Evolutionary conservation across 2,797 vertebrate genomes (phyloP).

Genomic region (Notolabrus celidotus): DNA sequence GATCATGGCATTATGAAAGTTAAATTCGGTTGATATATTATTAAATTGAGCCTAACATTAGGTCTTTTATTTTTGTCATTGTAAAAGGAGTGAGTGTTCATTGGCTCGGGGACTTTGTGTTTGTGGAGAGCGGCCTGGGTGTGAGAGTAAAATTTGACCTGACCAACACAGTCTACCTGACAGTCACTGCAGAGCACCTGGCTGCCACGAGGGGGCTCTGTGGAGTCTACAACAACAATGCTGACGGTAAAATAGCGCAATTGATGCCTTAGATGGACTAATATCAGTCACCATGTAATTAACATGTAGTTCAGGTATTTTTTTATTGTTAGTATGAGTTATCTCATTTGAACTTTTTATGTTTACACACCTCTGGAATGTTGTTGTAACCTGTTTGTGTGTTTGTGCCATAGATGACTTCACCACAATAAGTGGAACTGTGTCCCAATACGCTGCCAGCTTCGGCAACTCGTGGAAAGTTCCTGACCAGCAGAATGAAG

Average conservation of each 20-base stretch:
- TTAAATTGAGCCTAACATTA: not conserved
- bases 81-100: slow-evolving; percentile 87
- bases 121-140: slow-evolving; percentile 90
- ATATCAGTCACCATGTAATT: not conserved
- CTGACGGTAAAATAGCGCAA: slow-evolving; percentile 77
- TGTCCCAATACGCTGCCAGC: slow-evolving; percentile 81
- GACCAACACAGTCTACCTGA: slow-evolving; percentile 84
- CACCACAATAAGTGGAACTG: slow-evolving; percentile 69
- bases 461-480: slow-evolving; percentile 95
- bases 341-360: too few relatives aligned
- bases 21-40: too few relatives aligned
- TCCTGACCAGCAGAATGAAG: slow-evolving; percentile 78
- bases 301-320: too few relatives aligned
- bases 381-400: slow-evolving; percentile 1
- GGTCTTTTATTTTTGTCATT: not conserved
- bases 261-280: not conserved
- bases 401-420: slow-evolving; percentile 87
- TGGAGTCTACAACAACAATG: slow-evolving; percentile 88
- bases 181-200: slow-evolving; percentile 83
- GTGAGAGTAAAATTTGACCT: slow-evolving; percentile 87
- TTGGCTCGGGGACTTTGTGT: slow-evolving; percentile 94
- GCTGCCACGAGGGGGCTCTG: slow-evolving; percentile 89
- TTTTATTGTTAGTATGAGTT: too few relatives aligned
- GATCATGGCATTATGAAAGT: too few relatives aligned
- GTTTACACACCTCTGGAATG: too few relatives aligned